phyloP scores from a whole-genome alignment of 2,797 vertebrate genomes.

The Sebastes oblongus region DNA sequence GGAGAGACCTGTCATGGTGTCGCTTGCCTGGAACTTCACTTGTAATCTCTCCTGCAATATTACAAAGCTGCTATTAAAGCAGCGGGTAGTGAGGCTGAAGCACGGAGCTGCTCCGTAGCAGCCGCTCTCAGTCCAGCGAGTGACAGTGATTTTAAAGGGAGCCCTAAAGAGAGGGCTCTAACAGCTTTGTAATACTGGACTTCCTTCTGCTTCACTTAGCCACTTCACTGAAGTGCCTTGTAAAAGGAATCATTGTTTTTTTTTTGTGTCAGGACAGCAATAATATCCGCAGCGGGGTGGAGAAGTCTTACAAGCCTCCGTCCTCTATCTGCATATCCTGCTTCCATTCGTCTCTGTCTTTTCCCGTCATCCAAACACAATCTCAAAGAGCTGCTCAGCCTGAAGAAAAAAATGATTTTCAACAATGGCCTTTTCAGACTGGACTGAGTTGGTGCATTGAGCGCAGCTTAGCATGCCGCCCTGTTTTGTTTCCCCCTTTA shows the following conservation, averaged over 20 bases:
- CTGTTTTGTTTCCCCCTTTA: conserved; percentile 72
- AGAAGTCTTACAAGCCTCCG: conserved; percentile 42
- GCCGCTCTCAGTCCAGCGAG: conserved; percentile 27
- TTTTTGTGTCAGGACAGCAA: conserved; percentile 36
- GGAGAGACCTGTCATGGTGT: conserved; percentile 13
- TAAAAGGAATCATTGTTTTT: conserved; percentile 62
- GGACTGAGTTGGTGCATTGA: conserved; percentile 60
- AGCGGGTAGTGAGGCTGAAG: conserved; percentile 35
- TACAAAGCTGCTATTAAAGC: conserved; percentile 51
- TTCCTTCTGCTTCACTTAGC: conserved; percentile 60
- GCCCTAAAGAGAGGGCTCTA: conserved; percentile 36
- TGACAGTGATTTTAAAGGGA: conserved; percentile 36
- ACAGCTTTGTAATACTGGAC: conserved; percentile 59
- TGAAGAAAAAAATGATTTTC: conserved; percentile 49
- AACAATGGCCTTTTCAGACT: conserved; percentile 71
- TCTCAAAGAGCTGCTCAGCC: conserved; percentile 46
- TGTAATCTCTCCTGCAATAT: conserved; percentile 50
- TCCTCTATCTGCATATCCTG: conserved; percentile 64
- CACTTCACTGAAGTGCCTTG: conserved; percentile 54
- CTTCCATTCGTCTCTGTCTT: conserved; percentile 44
- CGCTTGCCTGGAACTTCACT: conserved; percentile 42
- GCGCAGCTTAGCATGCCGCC: conserved; percentile 61
- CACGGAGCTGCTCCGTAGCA: background rate
- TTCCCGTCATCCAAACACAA: conserved; percentile 20
- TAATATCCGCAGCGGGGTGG: conserved; percentile 51